Percentiles rank a stretch among this genome's conserved stretches.
These are phyloP conservation scores for Slavum lentiscoides DNA, from an alignment of 2,888 invertebrate species.

Conservation along the genomic window DNA sequence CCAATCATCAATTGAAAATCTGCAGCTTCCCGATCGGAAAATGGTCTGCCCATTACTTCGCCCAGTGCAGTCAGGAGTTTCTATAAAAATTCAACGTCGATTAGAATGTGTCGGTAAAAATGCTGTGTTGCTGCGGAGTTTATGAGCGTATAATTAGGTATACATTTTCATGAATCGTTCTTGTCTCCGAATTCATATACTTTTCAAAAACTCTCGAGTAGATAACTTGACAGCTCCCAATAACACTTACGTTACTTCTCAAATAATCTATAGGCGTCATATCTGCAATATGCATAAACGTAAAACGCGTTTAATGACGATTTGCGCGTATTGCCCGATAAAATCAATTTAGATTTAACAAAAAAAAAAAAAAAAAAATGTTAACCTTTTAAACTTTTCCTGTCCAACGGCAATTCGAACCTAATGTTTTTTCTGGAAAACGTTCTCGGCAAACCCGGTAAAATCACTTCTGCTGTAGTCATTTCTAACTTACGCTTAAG, in stretches of 20 bases:
- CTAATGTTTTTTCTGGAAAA: conserved; percentile 75
- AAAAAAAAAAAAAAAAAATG: neutral
- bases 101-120: neutral
- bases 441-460: conserved; percentile 73
- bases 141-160: neutral
- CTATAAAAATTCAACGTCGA: conserved; percentile 59
- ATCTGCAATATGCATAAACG: conserved; percentile 60
- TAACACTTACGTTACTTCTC: conserved; percentile 68
- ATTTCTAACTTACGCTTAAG: conserved; percentile 60
- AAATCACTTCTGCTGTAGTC: conserved; percentile 64
- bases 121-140: neutral
- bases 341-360: neutral
- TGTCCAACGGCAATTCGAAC: conserved; percentile 76
- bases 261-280: conserved; percentile 74
- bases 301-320: neutral
- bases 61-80: conserved; percentile 65
- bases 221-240: conserved; percentile 65
- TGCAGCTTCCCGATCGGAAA: conserved; percentile 63
- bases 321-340: neutral
- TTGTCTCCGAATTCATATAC: conserved; percentile 31
- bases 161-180: conserved; percentile 35
- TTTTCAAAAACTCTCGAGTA: conserved; percentile 65
- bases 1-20: conserved; percentile 62
- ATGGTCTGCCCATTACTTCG: conserved; percentile 69
- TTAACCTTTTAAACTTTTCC: conserved; percentile 64